Conservation (phyloP, 2,888 invertebrate genomes). For the Cephus sareptanus region DNA sequence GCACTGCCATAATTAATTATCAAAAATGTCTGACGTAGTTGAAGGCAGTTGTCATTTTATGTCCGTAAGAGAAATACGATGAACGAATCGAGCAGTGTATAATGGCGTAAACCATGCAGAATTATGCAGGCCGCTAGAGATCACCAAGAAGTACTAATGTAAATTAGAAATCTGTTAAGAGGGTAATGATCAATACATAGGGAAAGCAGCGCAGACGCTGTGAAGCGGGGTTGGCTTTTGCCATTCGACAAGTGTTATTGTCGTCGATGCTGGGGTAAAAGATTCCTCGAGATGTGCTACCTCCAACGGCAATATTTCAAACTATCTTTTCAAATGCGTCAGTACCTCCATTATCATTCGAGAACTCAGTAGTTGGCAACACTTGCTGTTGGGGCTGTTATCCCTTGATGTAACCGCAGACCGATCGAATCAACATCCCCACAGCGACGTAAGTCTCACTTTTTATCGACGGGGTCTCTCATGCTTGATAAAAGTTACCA, state of each 20-base stretch:
- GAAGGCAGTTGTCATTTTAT: background rate
- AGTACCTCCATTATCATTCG: conserved; percentile 49
- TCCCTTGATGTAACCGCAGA: background rate
- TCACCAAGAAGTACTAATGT: conserved; percentile 52
- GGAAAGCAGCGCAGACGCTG: conserved; percentile 61
- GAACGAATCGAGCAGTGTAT: background rate
- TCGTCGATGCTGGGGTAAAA: conserved; percentile 17
- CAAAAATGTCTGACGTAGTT: background rate
- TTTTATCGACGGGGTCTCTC: background rate
- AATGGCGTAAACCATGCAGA: background rate
- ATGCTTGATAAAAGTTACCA: background rate
- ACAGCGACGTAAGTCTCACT: background rate
- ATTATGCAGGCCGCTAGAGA: conserved; percentile 13
- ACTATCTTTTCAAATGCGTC: conserved; percentile 8
- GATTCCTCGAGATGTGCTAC: conserved; percentile 4
- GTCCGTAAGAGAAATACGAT: background rate
- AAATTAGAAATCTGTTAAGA: conserved; percentile 63
- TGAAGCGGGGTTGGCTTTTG: conserved; percentile 33
- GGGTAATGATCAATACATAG: conserved; percentile 65
- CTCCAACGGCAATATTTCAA: conserved; percentile 20
- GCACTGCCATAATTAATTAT: background rate
- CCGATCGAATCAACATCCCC: background rate
- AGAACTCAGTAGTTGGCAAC: background rate
- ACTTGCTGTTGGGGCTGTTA: background rate
- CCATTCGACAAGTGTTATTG: conserved; percentile 41